Evolutionary conservation across 1,140 invertebrate species (phyloP).

Genomic region (Calephelis virginiensis): DNA sequence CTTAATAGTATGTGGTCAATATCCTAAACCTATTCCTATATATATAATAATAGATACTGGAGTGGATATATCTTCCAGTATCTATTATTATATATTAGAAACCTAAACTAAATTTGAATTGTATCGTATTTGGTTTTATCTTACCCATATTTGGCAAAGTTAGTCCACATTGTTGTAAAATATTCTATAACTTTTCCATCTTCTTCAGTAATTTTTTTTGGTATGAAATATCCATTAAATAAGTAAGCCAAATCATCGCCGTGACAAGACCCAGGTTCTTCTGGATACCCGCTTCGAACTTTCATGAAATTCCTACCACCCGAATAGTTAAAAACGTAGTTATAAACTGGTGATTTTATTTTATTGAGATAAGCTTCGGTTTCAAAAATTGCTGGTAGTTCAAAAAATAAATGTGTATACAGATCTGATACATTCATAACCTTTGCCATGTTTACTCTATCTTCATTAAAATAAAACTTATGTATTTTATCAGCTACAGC

Average conservation of each 20-base stretch:
- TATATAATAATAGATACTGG: no score
- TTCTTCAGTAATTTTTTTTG: constrained; percentile 31
- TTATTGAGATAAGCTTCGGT: constrained; percentile 37
- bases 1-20: no score
- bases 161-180: constrained; percentile 61
- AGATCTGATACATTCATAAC: constrained; percentile 46
- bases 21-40: no score
- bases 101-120: no score
- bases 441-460: constrained; percentile 43
- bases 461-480: constrained; percentile 58
- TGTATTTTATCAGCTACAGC: constrained; percentile 37
- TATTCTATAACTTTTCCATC: constrained; percentile 49
- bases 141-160: constrained; percentile 69
- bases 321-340: constrained; percentile 60
- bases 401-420: constrained; percentile 62
- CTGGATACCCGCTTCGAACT: constrained; percentile 32
- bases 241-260: constrained; percentile 67
- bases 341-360: constrained; percentile 46
- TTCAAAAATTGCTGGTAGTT: constrained; percentile 55
- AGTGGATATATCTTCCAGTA: no score
- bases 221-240: constrained; percentile 42
- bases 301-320: constrained; percentile 59
- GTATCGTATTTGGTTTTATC: constrained; percentile 1
- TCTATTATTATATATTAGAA: no score
- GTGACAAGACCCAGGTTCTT: constrained; percentile 54